These are phyloP conservation scores for Monoplex corrugatus DNA, from an alignment of 2,888 invertebrate genomes.

Conservation along the genomic window DNA sequence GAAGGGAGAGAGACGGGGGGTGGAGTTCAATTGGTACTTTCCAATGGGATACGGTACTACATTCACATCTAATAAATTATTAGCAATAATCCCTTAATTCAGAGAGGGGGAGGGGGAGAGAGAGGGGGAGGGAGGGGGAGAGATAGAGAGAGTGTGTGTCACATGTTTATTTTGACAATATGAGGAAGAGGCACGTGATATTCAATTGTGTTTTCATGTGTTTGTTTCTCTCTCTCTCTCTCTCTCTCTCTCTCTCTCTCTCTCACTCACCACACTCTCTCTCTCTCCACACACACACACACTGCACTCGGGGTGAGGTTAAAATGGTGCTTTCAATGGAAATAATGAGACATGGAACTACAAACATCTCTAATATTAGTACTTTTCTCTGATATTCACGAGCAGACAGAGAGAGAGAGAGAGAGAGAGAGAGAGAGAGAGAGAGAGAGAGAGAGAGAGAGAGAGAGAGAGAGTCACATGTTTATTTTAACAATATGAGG, in stretches of 20 bases:
- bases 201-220: too few species aligned
- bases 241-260: neutral
- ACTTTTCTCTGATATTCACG: too few species aligned
- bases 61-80: too few species aligned
- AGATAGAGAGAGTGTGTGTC: too few species aligned
- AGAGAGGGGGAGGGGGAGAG: neutral
- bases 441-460: neutral
- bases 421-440: slow-evolving; percentile 7
- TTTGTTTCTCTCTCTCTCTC: neutral
- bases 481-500: too few species aligned
- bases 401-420: neutral
- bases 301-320: neutral
- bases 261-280: neutral
- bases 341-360: too few species aligned
- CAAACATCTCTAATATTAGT: too few species aligned
- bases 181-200: too few species aligned
- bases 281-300: neutral
- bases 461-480: neutral
- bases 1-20: neutral
- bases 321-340: too few species aligned
- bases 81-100: too few species aligned
- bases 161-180: too few species aligned
- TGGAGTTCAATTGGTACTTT: neutral
- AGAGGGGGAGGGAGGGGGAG: neutral
- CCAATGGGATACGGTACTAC: too few species aligned